Base-by-base conservation (phyloP, 1,140 invertebrate species). In the Sminthurides bifidus region DNA sequence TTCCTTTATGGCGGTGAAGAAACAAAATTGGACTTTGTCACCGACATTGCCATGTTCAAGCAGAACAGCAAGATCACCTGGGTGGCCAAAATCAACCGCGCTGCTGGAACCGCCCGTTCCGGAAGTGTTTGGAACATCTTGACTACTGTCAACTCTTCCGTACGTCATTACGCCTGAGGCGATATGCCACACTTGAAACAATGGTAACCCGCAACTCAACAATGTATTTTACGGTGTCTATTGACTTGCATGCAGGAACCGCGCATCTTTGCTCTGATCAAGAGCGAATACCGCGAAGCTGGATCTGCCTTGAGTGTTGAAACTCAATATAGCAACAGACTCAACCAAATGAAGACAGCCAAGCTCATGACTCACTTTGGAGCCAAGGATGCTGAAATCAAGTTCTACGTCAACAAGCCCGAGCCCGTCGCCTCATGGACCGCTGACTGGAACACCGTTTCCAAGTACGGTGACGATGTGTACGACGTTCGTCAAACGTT, bases 31-130 rank as follows among this genome's bases (percentile, higher is more conserved):
- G 60, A 62, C 31, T 15, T 48, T n/a, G 37, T 41, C 27, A 49
- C 56, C 19, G 54, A 56, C 14, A 31, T 60, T 12, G 61, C 60
- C 35, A 33, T 64, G 17, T 58, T 64, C 48, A 52, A 60, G 38
- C n/a, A 45, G 17, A 24, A 44, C n/a, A 33, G 37, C 17, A 44
- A 58, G 49, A 37, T 58, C n/a, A 37, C 35, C 19, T n/a, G 46
- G 0, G 30, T 6, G n/a, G 24, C 40, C 26, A 45, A 58, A 29
- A 23, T 58, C 3, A 17, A 5, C 43, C 33, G 35, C 14, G 21
- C n/a, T n/a, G n/a, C n/a, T n/a, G n/a, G 29, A 10, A 12, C 24
- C 15, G 8, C 23, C 29, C 26, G 21, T 26, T 8, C 6, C 8
- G 24, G 24, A 23, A 8, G 19, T 26, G 26, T 3, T 17, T 48